phyloP scores from a whole-genome alignment of 2,113 vertebrate species.

The Lamprotornis superbus region DNA sequence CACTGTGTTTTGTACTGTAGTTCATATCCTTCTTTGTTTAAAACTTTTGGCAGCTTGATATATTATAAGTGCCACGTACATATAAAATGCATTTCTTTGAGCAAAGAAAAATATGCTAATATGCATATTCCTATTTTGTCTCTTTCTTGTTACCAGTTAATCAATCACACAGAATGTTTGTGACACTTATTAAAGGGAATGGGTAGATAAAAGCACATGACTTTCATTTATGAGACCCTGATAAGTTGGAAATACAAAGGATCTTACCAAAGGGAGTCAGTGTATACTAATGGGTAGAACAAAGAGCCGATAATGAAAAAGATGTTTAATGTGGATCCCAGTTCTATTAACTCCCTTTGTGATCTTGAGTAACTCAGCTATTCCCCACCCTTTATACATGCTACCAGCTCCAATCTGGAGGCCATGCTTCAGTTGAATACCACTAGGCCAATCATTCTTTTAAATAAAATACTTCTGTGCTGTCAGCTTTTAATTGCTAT shows the following conservation, averaged over 20 bases:
- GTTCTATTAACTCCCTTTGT: conserved; percentile 60
- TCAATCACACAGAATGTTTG: conserved; percentile 66
- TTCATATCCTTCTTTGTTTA: conserved; percentile 51
- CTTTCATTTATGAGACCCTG: conserved; percentile 63
- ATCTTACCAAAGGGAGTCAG: conserved; percentile 63
- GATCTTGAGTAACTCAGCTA: conserved; percentile 42
- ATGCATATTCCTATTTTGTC: conserved; percentile 56
- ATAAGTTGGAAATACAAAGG: conserved; percentile 65
- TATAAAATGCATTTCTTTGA: conserved; percentile 29
- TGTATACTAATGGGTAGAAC: conserved; percentile 65
- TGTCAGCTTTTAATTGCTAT: conserved; percentile 49
- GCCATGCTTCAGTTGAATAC: conserved; percentile 10
- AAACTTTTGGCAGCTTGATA: conserved; percentile 53
- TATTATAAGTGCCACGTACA: background rate
- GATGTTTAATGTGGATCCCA: background rate
- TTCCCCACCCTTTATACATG: background rate
- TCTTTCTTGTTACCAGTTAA: conserved; percentile 64
- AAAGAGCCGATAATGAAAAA: conserved; percentile 56
- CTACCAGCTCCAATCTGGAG: conserved; percentile 35
- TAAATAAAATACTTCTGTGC: conserved; percentile 30
- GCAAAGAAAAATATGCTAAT: conserved; percentile 47
- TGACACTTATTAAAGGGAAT: conserved; percentile 66
- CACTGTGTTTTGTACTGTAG: conserved; percentile 10
- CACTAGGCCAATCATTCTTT: conserved; percentile 30
- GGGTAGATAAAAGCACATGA: conserved; percentile 66